Conservation (phyloP, 2,113 vertebrate species). For the Suricata suricatta region DNA sequence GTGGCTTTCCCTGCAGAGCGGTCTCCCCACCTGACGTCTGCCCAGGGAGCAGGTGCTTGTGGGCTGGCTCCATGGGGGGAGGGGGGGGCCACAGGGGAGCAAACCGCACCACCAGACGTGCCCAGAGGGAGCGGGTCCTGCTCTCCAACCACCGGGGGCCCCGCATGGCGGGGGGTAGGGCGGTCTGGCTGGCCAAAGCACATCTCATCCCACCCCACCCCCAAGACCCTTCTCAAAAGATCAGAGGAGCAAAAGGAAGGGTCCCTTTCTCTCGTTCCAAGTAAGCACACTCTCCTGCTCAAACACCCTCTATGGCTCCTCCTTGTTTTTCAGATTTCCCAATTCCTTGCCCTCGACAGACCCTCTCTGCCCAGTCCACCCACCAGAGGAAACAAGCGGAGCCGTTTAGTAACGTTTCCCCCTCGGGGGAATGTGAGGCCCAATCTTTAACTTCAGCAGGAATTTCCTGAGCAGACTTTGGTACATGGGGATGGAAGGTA, state of each 20-base stretch:
- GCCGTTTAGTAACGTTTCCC: too few relatives aligned
- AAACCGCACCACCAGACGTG: background rate
- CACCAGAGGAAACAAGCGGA: background rate
- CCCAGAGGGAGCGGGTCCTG: too few relatives aligned
- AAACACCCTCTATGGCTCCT: background rate
- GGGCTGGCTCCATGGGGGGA: background rate
- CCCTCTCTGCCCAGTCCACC: background rate
- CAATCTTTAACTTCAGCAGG: background rate
- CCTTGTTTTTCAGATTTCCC: background rate
- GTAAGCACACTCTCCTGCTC: background rate
- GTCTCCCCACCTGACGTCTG: background rate
- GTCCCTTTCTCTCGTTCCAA: too few relatives aligned
- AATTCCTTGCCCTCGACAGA: background rate
- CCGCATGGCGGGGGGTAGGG: too few relatives aligned
- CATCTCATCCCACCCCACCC: background rate
- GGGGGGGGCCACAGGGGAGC: background rate
- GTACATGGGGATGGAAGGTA: background rate
- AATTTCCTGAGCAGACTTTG: background rate
- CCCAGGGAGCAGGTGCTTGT: background rate
- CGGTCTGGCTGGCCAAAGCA: background rate
- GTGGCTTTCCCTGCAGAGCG: slow-evolving; percentile 30
- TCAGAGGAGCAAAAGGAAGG: too few relatives aligned
- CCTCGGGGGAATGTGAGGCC: background rate
- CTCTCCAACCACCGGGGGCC: background rate
- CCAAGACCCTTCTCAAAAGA: background rate